Conservation (phyloP, 2,888 invertebrate species). For the Coremacera marginata region DNA sequence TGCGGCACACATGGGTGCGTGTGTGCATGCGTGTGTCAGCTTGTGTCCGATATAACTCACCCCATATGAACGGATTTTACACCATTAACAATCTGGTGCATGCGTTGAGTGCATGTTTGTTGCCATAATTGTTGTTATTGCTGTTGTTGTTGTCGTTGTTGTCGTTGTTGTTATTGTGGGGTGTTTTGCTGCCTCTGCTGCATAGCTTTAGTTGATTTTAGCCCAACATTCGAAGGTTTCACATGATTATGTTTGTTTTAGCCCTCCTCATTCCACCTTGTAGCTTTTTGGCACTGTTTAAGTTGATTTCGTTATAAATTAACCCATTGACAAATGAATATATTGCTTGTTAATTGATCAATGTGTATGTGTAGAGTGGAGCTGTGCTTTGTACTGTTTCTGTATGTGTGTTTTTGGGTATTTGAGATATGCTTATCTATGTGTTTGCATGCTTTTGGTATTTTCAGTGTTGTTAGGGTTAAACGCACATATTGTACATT, state of each 20-base stretch:
- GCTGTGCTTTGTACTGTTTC: not conserved
- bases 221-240: not conserved
- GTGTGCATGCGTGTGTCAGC: not conserved
- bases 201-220: not conserved
- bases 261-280: not conserved
- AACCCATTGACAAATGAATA: slow-evolving; percentile 69
- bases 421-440: not conserved
- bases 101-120: not conserved
- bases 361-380: slow-evolving; percentile 59
- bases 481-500: slow-evolving; percentile 16
- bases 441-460: too few species aligned
- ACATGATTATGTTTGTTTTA: too few species aligned
- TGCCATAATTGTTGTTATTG: slow-evolving; percentile 4
- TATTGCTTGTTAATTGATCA: slow-evolving; percentile 70
- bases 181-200: not conserved
- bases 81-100: slow-evolving; percentile 28
- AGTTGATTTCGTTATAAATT: slow-evolving; percentile 65
- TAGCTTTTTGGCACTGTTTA: not conserved
- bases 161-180: not conserved
- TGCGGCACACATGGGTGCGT: not conserved
- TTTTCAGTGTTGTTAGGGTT: not conserved
- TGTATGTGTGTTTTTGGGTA: slow-evolving; percentile 13
- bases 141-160: not conserved
- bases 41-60: not conserved
- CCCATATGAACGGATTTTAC: slow-evolving; percentile 23